These are phyloP conservation scores for Apis mellifera DNA, from an alignment of 1,140 invertebrate species.

Conservation along the genomic window Amel_HAv3.1 CM009941.2:10950501-10951000, in stretches of 20 bases:
- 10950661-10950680: too few relatives aligned
- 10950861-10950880: conserved; percentile 38
- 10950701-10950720: neutral
- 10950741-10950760: neutral
- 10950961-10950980: conserved; percentile 24
- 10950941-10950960: conserved; percentile 56
- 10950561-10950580: too few relatives aligned
- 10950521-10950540: too few relatives aligned
- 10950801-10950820: conserved; percentile 26
- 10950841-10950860: conserved; percentile 7
- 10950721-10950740: neutral
- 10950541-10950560: too few relatives aligned
- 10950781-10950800: conserved; percentile 21
- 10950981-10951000: conserved; percentile 38
- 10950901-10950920: conserved; percentile 53
- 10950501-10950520: too few relatives aligned
- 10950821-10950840: conserved; percentile 6
- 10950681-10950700: neutral
- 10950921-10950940: conserved; percentile 69
- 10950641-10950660: too few relatives aligned
- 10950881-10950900: conserved; percentile 63
- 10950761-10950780: neutral
- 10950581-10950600: too few relatives aligned
- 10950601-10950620: too few relatives aligned
- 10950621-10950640: too few relatives aligned